Evolutionary conservation across 2,888 invertebrate species (phyloP).

Genomic region (Cylindroiulus punctatus): DNA sequence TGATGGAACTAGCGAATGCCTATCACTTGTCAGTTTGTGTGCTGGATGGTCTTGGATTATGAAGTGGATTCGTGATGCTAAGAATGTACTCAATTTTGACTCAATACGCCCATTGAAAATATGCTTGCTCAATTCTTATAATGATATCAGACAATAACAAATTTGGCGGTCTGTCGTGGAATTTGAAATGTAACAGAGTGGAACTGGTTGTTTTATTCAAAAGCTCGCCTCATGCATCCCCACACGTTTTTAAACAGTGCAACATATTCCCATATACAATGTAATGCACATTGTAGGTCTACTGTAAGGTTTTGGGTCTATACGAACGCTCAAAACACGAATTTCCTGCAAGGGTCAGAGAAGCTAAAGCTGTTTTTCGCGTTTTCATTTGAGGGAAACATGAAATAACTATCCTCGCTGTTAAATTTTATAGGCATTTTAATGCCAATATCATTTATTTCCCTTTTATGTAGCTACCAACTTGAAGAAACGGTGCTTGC

Average conservation of each 20-base stretch:
- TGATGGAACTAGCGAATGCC: not conserved
- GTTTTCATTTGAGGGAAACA: not conserved
- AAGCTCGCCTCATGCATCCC: not conserved
- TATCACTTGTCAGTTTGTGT: not conserved
- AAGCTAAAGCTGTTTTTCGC: not conserved
- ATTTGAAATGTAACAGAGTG: not conserved
- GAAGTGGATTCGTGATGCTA: not conserved
- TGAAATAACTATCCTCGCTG: not conserved
- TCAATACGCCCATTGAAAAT: not conserved
- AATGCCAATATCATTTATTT: slow-evolving; percentile 28
- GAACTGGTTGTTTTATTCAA: not conserved
- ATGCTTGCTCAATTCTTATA: not conserved
- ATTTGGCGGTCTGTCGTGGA: not conserved
- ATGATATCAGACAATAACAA: not conserved
- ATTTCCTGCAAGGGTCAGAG: not conserved
- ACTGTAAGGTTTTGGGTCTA: not conserved
- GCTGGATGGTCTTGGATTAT: not conserved
- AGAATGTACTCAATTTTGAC: too few relatives aligned
- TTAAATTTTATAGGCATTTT: slow-evolving; percentile 17
- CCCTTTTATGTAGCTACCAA: not conserved
- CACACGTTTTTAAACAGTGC: not conserved
- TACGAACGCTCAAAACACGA: not conserved
- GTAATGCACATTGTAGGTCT: too few relatives aligned
- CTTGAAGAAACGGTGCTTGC: not conserved
- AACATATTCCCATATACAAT: too few relatives aligned